Evolutionary conservation across 2,797 vertebrate species (phyloP), one percentile per base, ranked within the genome.

Genomic region (Nannoperca obscura): DNA sequence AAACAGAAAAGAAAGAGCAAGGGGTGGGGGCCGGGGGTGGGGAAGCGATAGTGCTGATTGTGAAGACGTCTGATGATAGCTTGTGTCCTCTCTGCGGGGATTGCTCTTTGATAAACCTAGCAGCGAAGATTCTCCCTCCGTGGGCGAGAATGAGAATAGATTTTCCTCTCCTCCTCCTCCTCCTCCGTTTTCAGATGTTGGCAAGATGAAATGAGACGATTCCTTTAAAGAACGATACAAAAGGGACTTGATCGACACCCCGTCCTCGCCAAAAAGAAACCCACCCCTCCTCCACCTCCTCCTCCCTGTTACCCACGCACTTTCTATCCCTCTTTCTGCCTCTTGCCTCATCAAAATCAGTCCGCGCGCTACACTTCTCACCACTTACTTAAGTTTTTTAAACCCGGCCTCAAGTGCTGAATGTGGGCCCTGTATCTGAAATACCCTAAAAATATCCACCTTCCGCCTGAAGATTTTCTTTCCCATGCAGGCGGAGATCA

Each of bases 271-370:
- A 55, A 55, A 44, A 61, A 69, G 60, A 32, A 40, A 46, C 20
- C 63, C 59, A 9, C 40, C 61, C 55, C 4, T 32, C 55, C 32
- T 54, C 62, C 40, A 57, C 55, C 0, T 32, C 55, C 32, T 54
- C 62, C 49, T 60, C 36, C 68, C 27, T 32, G 3, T 68, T 60
- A 47, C 80, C 76, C 73, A 68, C 57, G 3, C 59, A 62, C 73
- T 67, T 36, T 66, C 32, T 12, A n/a, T 40, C 38, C 46, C 20
- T 71, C 46, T 83, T 86, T 72, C 86, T 47, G 53, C 65, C 53
- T 81, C 80, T 87, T 87, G 82, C 80, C 83, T 87, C 87, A 81
- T 85, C 84, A 84, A 36, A 73, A 74, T 64, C 71, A 30, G 64
- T 78, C 66, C 7, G 7, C 32, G 59, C 5, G 4, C 69, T 44